Evolutionary conservation across 2,888 invertebrate species (phyloP).

Genomic region (Noctua comes): DNA sequence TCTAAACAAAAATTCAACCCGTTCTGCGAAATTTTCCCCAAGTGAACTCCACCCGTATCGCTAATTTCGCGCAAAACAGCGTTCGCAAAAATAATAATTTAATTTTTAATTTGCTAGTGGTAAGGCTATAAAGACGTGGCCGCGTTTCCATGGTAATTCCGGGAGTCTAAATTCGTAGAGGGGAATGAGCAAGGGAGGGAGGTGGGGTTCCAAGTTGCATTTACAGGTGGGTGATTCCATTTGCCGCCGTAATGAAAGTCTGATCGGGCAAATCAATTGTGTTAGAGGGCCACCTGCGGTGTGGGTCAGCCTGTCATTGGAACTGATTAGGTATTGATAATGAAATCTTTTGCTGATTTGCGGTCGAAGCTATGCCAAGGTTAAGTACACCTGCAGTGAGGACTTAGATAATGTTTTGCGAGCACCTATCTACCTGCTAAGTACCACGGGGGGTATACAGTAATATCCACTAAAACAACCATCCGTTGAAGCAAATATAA

Average conservation of each 20-base stretch:
- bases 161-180: slow-evolving; percentile 46
- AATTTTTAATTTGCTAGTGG: slow-evolving; percentile 41
- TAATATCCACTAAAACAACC: slow-evolving; percentile 18
- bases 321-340: slow-evolving; percentile 18
- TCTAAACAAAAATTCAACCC: not conserved
- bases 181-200: not conserved
- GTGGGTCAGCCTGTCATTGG: slow-evolving; percentile 18
- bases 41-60: not conserved
- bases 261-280: slow-evolving; percentile 60
- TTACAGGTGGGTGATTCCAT: slow-evolving; percentile 65
- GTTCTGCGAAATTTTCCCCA: not conserved
- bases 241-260: slow-evolving; percentile 61
- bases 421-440: not conserved
- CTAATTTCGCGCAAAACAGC: slow-evolving; percentile 21
- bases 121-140: slow-evolving; percentile 32
- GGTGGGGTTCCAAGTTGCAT: slow-evolving; percentile 39
- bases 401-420: not conserved
- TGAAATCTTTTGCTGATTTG: not conserved
- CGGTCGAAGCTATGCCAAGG: not conserved
- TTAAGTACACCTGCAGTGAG: slow-evolving; percentile 2
- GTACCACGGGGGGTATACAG: not conserved
- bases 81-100: slow-evolving; percentile 41
- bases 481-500: slow-evolving; percentile 32
- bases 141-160: slow-evolving; percentile 39
- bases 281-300: slow-evolving; percentile 38